Conservation (phyloP, 2,888 invertebrate genomes). For the Temnothorax ravouxi region DNA sequence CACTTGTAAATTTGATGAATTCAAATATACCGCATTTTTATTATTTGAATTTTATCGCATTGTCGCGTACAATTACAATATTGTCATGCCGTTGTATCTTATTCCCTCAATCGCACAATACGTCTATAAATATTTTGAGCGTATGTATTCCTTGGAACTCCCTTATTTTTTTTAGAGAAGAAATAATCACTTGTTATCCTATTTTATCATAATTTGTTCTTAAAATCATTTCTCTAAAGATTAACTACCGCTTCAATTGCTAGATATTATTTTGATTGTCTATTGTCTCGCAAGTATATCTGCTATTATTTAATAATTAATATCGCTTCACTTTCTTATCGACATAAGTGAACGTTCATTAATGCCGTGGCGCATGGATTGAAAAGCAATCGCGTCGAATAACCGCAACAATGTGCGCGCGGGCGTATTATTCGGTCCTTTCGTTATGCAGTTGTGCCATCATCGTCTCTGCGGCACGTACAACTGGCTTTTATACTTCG, state of each 20-base stretch:
- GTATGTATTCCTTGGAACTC: background rate
- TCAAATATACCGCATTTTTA: constrained; percentile 21
- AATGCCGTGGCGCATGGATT: constrained; percentile 21
- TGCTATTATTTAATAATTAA: background rate
- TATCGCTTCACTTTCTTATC: constrained; percentile 29
- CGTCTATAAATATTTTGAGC: background rate
- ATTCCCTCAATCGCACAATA: background rate
- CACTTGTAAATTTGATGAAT: constrained; percentile 18
- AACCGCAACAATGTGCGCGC: constrained; percentile 43
- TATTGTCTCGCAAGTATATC: background rate
- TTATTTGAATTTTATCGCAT: constrained; percentile 22
- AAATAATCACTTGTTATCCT: background rate
- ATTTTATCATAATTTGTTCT: background rate
- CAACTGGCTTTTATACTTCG: constrained; percentile 12
- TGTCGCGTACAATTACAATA: constrained; percentile 20
- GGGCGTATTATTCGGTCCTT: constrained; percentile 40
- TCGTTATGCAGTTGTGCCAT: constrained; percentile 31
- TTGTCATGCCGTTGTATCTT: background rate
- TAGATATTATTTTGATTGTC: background rate
- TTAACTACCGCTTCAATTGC: background rate
- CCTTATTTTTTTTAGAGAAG: background rate
- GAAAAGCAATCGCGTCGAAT: constrained; percentile 44
- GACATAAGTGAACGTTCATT: constrained; percentile 1
- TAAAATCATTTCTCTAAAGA: background rate
- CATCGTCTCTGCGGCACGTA: constrained; percentile 22